Conservation (phyloP, 2,113 vertebrate genomes). For the Antechinus stuartii region DNA sequence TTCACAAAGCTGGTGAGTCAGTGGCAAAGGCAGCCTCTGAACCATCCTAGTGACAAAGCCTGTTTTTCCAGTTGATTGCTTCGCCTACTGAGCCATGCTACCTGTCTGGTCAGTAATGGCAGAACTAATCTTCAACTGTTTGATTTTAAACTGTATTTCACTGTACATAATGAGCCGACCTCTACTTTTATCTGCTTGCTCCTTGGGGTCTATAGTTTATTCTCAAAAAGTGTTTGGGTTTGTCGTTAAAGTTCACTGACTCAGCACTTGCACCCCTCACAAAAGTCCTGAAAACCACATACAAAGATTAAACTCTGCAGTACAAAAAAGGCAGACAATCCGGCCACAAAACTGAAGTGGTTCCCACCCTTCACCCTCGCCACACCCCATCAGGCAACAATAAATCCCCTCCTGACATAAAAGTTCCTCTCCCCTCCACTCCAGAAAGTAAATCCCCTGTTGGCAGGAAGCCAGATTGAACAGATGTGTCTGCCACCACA, state of each 20-base stretch:
- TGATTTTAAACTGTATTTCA: slow-evolving; percentile 31
- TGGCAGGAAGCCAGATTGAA: slow-evolving; percentile 79
- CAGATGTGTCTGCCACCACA: slow-evolving; percentile 79
- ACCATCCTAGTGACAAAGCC: neutral
- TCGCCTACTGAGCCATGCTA: neutral
- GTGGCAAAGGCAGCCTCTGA: slow-evolving; percentile 18
- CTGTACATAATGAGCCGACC: slow-evolving; percentile 7
- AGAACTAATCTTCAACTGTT: neutral
- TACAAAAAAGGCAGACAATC: slow-evolving; percentile 74
- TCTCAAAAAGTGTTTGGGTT: slow-evolving; percentile 45
- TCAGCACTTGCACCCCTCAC: slow-evolving; percentile 57
- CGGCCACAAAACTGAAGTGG: slow-evolving; percentile 57
- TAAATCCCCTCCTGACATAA: slow-evolving; percentile 78
- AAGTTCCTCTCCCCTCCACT: slow-evolving; percentile 72
- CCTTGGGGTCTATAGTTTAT: slow-evolving; percentile 39
- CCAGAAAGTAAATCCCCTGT: slow-evolving; percentile 73
- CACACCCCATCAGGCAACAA: slow-evolving; percentile 79
- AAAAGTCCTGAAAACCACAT: slow-evolving; percentile 64
- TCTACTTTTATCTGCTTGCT: slow-evolving; percentile 56
- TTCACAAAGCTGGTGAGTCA: neutral
- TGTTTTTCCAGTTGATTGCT: neutral
- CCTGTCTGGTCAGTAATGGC: neutral
- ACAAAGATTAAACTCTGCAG: slow-evolving; percentile 73
- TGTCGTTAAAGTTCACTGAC: slow-evolving; percentile 59
- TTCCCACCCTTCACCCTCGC: slow-evolving; percentile 75